Conservation (phyloP, 1,140 invertebrate species). For the Chironomus striatipennis region DNA sequence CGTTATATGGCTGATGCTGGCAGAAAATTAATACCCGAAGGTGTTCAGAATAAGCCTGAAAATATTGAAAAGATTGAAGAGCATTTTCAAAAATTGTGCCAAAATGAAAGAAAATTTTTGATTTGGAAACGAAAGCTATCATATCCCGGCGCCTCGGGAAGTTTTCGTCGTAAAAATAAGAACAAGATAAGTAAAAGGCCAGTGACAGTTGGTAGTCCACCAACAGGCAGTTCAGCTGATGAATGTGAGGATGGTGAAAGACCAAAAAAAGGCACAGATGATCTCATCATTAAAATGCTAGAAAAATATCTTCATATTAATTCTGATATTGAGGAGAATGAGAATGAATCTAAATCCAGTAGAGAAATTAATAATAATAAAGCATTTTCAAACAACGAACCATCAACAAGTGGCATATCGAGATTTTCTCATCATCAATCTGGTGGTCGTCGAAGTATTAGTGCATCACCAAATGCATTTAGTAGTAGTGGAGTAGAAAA, state of each 20-base stretch:
- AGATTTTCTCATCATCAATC: not conserved
- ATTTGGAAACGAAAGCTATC: slow-evolving; percentile 67
- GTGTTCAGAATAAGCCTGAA: slow-evolving; percentile 55
- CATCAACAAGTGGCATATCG: slow-evolving; percentile 14
- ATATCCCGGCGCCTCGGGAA: slow-evolving; percentile 57
- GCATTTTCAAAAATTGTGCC: slow-evolving; percentile 74
- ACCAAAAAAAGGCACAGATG: slow-evolving; percentile 27
- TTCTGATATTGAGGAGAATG: not conserved
- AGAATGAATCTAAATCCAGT: not conserved
- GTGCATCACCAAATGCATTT: not conserved
- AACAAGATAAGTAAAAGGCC: slow-evolving; percentile 46
- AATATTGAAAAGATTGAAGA: slow-evolving; percentile 71
- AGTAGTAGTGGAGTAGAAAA: not conserved
- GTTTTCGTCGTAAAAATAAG: slow-evolving; percentile 46
- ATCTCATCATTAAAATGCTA: slow-evolving; percentile 32
- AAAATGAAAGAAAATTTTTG: slow-evolving; percentile 64
- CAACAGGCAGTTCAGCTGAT: slow-evolving; percentile 33
- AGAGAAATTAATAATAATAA: slow-evolving; percentile 18
- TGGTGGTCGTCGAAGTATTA: not conserved
- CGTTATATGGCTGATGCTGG: slow-evolving; percentile 83
- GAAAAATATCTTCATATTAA: slow-evolving; percentile 33
- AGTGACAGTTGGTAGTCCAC: slow-evolving; percentile 55
- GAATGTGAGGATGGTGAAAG: slow-evolving; percentile 24
- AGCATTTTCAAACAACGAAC: not conserved
- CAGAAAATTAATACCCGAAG: slow-evolving; percentile 71